phyloP scores from a whole-genome alignment of 2,113 vertebrate genomes.

The Rhinopomastus cyanomelas region DNA sequence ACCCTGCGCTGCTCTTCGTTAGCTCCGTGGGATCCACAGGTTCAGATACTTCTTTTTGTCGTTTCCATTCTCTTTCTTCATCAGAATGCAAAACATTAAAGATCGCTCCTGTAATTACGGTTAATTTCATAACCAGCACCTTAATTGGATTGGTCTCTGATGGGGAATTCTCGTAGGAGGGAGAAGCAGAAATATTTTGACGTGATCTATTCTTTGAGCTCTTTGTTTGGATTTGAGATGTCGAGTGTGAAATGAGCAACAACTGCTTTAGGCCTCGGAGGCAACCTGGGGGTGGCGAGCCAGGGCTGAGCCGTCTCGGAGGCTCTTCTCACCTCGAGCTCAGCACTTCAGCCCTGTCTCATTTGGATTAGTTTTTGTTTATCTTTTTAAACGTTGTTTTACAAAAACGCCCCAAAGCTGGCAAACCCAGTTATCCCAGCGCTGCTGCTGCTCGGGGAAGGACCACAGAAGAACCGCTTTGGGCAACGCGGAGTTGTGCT shows the following conservation, averaged over 20 bases:
- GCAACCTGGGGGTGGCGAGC: not conserved
- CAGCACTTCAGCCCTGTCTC: too few species aligned
- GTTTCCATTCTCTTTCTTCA: slow-evolving; percentile 41
- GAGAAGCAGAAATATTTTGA: slow-evolving; percentile 63
- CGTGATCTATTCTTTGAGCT: slow-evolving; percentile 30
- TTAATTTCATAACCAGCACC: slow-evolving; percentile 69
- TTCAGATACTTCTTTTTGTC: not conserved
- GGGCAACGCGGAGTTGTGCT: not conserved
- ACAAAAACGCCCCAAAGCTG: too few species aligned
- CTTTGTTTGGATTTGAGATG: slow-evolving; percentile 46
- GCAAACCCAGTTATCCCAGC: too few species aligned
- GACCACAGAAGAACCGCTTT: not conserved
- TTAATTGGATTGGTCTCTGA: slow-evolving; percentile 65
- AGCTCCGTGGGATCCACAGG: not conserved
- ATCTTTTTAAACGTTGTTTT: too few species aligned
- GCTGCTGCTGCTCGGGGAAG: rapidly evolving
- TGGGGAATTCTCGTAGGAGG: slow-evolving; percentile 60
- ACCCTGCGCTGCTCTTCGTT: not conserved
- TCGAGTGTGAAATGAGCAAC: slow-evolving; percentile 18
- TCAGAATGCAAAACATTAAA: slow-evolving; percentile 57
- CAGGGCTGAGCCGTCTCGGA: not conserved
- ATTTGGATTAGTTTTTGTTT: too few species aligned
- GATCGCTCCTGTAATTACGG: slow-evolving; percentile 52
- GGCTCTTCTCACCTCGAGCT: not conserved
- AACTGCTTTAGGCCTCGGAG: slow-evolving; percentile 2